Evolutionary conservation across 2,797 vertebrate genomes (phyloP).

Genomic region (Cyclura pinguis): DNA sequence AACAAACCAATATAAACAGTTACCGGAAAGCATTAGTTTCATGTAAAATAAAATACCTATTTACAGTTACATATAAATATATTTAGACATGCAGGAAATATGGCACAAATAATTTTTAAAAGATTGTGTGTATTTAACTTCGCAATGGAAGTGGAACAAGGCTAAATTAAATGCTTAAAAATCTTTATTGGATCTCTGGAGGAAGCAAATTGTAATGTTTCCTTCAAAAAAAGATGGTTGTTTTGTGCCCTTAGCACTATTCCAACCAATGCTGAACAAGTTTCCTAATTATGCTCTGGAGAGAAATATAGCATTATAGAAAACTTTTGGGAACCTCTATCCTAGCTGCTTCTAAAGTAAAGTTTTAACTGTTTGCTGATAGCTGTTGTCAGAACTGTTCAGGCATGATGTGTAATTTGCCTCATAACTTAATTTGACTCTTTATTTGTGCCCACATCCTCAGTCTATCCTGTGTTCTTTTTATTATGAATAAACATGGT

Average conservation of each 20-base stretch:
- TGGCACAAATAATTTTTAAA: constrained; percentile 58
- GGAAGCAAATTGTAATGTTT: constrained; percentile 62
- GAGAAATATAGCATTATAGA: constrained; percentile 64
- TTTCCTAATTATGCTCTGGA: constrained; percentile 54
- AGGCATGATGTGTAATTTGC: constrained; percentile 39
- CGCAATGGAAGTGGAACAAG: constrained; percentile 57
- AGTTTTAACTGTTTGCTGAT: constrained; percentile 67
- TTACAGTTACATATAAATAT: constrained; percentile 65
- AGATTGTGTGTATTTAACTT: constrained; percentile 43
- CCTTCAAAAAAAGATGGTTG: constrained; percentile 59
- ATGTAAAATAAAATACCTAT: constrained; percentile 64
- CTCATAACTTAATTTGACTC: constrained; percentile 35
- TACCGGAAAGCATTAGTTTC: constrained; percentile 68
- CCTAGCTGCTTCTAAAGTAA: constrained; percentile 45
- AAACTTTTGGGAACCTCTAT: constrained; percentile 66
- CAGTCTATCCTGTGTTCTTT: background rate
- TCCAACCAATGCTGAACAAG: constrained; percentile 49
- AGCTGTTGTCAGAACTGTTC: constrained; percentile 16
- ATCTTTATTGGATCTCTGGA: constrained; percentile 65
- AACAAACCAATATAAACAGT: constrained; percentile 16
- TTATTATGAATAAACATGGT: background rate
- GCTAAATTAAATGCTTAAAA: constrained; percentile 57
- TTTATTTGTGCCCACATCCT: background rate
- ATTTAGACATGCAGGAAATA: constrained; percentile 64
- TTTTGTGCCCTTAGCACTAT: constrained; percentile 65